Evolutionary conservation across 2,888 invertebrate genomes (phyloP).

Genomic region (Tanypteryx hageni): DNA sequence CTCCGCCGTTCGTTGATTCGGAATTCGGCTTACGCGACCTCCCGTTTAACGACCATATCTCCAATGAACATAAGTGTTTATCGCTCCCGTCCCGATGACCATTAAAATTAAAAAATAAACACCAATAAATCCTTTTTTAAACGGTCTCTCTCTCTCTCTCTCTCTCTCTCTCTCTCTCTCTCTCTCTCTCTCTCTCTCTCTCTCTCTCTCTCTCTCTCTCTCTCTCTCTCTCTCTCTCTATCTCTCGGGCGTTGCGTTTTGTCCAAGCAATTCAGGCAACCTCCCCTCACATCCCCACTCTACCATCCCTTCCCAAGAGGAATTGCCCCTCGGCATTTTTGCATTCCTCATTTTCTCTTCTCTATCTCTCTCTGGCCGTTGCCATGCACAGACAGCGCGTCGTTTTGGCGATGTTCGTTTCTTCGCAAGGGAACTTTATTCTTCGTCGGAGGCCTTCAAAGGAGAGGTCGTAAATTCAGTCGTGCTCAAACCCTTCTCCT

Average conservation of each 20-base stretch:
- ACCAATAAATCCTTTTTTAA: slow-evolving; percentile 19
- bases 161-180: background rate
- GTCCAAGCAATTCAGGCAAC: too few relatives aligned
- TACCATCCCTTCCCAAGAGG: background rate
- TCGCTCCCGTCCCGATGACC: background rate
- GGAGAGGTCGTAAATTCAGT: slow-evolving; percentile 34
- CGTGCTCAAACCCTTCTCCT: background rate
- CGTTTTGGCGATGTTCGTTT: slow-evolving; percentile 31
- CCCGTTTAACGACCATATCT: background rate
- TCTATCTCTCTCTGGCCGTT: background rate
- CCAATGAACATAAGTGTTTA: slow-evolving; percentile 26
- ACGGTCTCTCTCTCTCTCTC: background rate
- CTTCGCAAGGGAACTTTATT: slow-evolving; percentile 14
- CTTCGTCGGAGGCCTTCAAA: slow-evolving; percentile 55
- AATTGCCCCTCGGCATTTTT: background rate
- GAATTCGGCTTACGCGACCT: background rate
- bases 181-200: background rate
- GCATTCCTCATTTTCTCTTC: background rate
- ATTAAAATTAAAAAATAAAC: background rate
- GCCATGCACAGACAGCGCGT: slow-evolving; percentile 5
- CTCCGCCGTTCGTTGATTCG: background rate
- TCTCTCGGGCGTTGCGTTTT: background rate
- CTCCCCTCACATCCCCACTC: too few relatives aligned
- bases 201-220: background rate
- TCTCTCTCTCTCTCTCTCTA: background rate